Percentiles rank a stretch among this genome's conserved stretches.
Conservation (phyloP, 1,140 invertebrate species). For the Dufourea novaeangliae region DNA sequence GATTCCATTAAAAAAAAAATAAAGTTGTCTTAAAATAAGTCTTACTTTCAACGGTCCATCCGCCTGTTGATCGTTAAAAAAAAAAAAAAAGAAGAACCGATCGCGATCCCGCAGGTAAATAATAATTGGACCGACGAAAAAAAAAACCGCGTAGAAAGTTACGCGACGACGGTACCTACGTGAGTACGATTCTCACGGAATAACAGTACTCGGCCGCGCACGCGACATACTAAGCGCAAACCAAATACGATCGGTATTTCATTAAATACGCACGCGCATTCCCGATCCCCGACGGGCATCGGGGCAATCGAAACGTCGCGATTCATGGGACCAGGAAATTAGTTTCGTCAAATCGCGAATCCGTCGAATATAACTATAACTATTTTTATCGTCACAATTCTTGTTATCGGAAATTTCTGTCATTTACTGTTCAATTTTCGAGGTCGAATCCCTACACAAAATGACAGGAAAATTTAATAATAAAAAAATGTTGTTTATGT, state of each 20-base stretch:
- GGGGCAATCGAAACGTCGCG: background rate
- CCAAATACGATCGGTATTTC: slow-evolving; percentile 39
- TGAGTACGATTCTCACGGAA: slow-evolving; percentile 31
- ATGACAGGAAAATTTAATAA: too few species aligned
- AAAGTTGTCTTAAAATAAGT: too few species aligned
- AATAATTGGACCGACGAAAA: slow-evolving; percentile 15
- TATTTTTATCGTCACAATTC: too few species aligned
- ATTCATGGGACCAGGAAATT: background rate
- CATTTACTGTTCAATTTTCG: too few species aligned
- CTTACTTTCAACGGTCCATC: background rate
- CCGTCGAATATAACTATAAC: too few species aligned
- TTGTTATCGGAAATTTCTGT: too few species aligned
- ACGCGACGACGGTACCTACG: slow-evolving; percentile 5
- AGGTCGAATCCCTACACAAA: too few species aligned
- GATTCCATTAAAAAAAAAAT: too few species aligned
- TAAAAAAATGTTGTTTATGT: too few species aligned
- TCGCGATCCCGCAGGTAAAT: background rate
- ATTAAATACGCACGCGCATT: slow-evolving; percentile 26
- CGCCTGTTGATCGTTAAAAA: too few species aligned
- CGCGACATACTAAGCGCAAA: slow-evolving; percentile 68
- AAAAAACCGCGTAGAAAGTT: slow-evolving; percentile 36
- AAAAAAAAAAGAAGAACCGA: too few species aligned
- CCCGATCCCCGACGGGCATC: background rate
- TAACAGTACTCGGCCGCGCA: slow-evolving; percentile 66
- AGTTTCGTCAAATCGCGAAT: slow-evolving; percentile 1